phyloP scores from a whole-genome alignment of 1,140 invertebrate species.

The Steinernema feltiae region DNA sequence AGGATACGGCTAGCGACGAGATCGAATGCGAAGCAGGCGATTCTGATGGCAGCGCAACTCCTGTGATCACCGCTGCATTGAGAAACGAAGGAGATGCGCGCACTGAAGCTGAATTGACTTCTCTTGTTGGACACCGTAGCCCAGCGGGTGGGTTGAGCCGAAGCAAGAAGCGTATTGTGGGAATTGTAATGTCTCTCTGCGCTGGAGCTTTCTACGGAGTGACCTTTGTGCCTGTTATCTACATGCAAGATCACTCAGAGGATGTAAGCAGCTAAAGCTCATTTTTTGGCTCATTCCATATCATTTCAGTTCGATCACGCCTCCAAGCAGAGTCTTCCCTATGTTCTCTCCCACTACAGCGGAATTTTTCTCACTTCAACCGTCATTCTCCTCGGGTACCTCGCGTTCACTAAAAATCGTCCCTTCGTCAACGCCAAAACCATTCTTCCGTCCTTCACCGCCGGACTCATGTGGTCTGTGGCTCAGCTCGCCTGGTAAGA shows the following conservation, averaged over 20 bases:
- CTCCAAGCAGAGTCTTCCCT: conserved; percentile 58
- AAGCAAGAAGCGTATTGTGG: background rate
- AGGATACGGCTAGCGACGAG: background rate
- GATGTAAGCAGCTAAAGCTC: conserved; percentile 32
- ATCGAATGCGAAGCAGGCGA: background rate
- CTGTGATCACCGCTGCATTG: background rate
- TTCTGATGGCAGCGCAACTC: background rate
- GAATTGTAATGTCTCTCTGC: conserved; percentile 49
- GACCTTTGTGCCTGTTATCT: conserved; percentile 59
- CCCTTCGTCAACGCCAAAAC: conserved; percentile 56
- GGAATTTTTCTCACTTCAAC: conserved; percentile 60
- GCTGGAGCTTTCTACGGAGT: conserved; percentile 60
- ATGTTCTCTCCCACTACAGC: conserved; percentile 60
- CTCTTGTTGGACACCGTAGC: background rate
- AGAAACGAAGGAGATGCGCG: conserved; percentile 4
- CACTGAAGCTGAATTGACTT: background rate
- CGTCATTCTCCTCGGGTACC: conserved; percentile 59
- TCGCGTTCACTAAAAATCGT: conserved; percentile 56
- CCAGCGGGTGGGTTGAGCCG: background rate
- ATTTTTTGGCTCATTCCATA: no score
- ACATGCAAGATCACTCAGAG: conserved; percentile 58
- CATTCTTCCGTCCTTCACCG: conserved; percentile 59
- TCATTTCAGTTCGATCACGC: conserved; percentile 28
- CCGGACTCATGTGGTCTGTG: conserved; percentile 61
- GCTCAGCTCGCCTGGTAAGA: conserved; percentile 57